Conservation (phyloP, 2,113 vertebrate species). For the Rhegmatorhina hoffmannsi region DNA sequence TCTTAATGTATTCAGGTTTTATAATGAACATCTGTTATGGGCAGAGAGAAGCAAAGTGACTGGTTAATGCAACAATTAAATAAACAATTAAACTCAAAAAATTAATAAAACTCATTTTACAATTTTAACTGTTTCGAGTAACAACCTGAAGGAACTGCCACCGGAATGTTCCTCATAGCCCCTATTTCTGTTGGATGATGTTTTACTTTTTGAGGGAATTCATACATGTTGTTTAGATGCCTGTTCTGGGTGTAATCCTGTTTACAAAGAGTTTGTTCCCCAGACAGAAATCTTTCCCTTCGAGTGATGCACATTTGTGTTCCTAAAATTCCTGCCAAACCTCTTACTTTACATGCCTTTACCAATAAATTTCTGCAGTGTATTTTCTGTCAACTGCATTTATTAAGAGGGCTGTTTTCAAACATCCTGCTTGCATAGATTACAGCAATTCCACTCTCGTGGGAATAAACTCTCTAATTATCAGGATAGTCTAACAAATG, state of each 20-base stretch:
- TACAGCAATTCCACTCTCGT: neutral
- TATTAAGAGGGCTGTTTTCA: constrained; percentile 52
- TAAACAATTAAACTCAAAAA: constrained; percentile 45
- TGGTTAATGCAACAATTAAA: constrained; percentile 45
- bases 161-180: neutral
- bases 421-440: constrained; percentile 51
- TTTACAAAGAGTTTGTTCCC: constrained; percentile 55
- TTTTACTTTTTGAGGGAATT: neutral
- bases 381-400: constrained; percentile 56
- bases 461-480: constrained; percentile 40
- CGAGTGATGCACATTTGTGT: constrained; percentile 33
- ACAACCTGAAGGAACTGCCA: neutral
- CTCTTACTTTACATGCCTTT: constrained; percentile 21
- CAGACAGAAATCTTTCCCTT: constrained; percentile 23
- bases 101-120: neutral
- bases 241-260: constrained; percentile 39
- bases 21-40: constrained; percentile 63
- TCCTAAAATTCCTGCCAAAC: constrained; percentile 57
- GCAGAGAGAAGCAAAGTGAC: constrained; percentile 45
- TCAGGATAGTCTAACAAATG: neutral
- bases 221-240: neutral
- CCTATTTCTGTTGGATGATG: neutral
- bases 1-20: constrained; percentile 63
- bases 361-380: constrained; percentile 40
- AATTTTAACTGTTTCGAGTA: constrained; percentile 6